Base-by-base conservation (phyloP, 2,113 vertebrate species). In the Rhadina sibilatrix region DNA sequence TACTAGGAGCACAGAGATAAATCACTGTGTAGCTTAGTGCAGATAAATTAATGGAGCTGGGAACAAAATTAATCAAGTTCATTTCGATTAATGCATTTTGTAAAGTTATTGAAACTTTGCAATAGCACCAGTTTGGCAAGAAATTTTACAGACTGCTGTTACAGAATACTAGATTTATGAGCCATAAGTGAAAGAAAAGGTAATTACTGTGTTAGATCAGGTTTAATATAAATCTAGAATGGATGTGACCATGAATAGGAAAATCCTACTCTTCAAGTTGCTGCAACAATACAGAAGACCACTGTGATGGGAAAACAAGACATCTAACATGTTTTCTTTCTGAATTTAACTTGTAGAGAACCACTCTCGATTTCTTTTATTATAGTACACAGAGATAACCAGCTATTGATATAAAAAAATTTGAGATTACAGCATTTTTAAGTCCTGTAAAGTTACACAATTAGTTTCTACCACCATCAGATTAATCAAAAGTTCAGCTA, bases 21-120 rank as follows among this genome's bases (percentile, higher is more conserved):
- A 89, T 57, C 13, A 11, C 16, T 33, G 11, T 23, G 38, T 11
- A 66, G n/a, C 33, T 76, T 27, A 46, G n/a, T 18, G 20, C 24
- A 33, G 81, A 70, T 33, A 87, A 69, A 72, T 38, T 84, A 46
- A 57, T 56, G 87, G 83, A 61, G 25, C 69, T 63, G 37, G 35
- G 61, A 87, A 87, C 22, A 78, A 61, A 82, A 93, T 66, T 71
- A 85, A 85, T 82, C 69, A 59, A 75, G 30, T 50, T 91, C 11
- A 60, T 64, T 89, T 80, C 71, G 80, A 87, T 79, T 89, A 89
- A 82, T 52, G 19, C 16, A 75, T 81, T 81, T 94, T 47, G 40
- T 56, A 57, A 87, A 92, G 76, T 86, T 93, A 88, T 7, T 88
- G 47, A 92, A 83, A 91, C 27, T 81, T 86, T 76, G 33, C 77